Evolutionary conservation across 2,888 invertebrate genomes (phyloP), one percentile per base, ranked within the genome.

Genomic region (Xanthostigma xanthostigma): DNA sequence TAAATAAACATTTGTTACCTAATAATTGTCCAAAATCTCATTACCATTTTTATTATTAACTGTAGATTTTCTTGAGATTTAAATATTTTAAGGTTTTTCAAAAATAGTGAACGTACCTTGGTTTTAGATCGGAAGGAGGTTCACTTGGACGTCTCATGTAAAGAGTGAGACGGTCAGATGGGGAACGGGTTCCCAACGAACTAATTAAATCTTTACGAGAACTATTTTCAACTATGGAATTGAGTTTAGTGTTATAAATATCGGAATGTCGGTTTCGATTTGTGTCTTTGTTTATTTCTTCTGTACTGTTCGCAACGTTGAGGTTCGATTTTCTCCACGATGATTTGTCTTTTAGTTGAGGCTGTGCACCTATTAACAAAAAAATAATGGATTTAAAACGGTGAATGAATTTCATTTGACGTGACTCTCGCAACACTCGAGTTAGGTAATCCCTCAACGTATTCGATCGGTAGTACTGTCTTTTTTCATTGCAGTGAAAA

Each of bases 251-350:
- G 49, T 58, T 62, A 27, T 27, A 27, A 44, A 57, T 55, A 50
- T 71, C 73, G 33, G 73, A 66, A 2, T 78, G 76, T 36, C 78
- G 66, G 54, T 78, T 78, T 34, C 76, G 67, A 44, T 74, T 64
- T 36, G 74, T 69, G 40, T 66, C 79, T 51, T 76, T 74, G 59
- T 82, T 82, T 35, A 78, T 79, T 59, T 81, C 80, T 55, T 81
- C 81, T 53, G 76, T 64, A 50, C 73, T 76, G 56, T 73, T 79
- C 39, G 75, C 69, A 12, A 78, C 75, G 61, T 80, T 79, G 33
- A 79, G 61, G 51, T 73, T 78, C 8, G 79, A 85, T 60, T 88
- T 81, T 62, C 86, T 75, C 73, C 86, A 84, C 9, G 82, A 76
- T 39, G 84, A 81, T 63, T 79, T 84, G 60, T 89, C 88, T 64